These are phyloP conservation scores for Hycleus phaleratus DNA, from an alignment of 1,140 invertebrate species.

Conservation along the genomic window DNA sequence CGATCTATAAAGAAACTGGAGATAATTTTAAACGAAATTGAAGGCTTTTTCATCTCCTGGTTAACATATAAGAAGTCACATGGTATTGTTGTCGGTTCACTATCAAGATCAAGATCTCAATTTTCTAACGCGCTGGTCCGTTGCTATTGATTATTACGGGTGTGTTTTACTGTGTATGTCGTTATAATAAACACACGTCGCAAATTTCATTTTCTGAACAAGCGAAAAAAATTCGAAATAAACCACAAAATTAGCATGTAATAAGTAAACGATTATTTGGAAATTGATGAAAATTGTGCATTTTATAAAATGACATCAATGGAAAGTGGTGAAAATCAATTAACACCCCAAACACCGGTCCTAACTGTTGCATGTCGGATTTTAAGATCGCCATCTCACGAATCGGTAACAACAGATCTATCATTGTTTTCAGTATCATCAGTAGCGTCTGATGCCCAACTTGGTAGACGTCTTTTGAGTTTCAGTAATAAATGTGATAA, in stretches of 20 bases:
- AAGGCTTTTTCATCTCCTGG: too few species aligned
- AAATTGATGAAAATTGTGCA: too few species aligned
- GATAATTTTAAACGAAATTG: too few species aligned
- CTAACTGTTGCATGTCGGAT: slow-evolving; percentile 53
- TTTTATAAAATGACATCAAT: slow-evolving; percentile 1
- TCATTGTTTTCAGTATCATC: slow-evolving; percentile 74
- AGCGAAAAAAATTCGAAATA: background rate
- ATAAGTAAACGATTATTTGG: background rate
- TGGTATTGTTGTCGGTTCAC: too few species aligned
- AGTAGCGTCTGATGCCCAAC: slow-evolving; percentile 55
- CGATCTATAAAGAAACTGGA: too few species aligned
- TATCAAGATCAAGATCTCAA: background rate
- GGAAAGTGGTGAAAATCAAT: slow-evolving; percentile 20
- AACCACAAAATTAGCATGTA: background rate
- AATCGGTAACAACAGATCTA: slow-evolving; percentile 73
- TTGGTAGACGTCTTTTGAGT: slow-evolving; percentile 46
- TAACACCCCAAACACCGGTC: slow-evolving; percentile 43
- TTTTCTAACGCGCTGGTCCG: slow-evolving; percentile 3
- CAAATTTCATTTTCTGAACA: background rate
- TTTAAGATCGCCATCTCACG: slow-evolving; percentile 70
- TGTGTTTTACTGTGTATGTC: slow-evolving; percentile 2
- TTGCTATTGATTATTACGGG: slow-evolving; percentile 9
- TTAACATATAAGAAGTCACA: too few species aligned
- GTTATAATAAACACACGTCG: background rate
- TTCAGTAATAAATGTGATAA: slow-evolving; percentile 47